Base-by-base conservation (phyloP, 2,888 invertebrate genomes). In the Thalpophila matura region DNA sequence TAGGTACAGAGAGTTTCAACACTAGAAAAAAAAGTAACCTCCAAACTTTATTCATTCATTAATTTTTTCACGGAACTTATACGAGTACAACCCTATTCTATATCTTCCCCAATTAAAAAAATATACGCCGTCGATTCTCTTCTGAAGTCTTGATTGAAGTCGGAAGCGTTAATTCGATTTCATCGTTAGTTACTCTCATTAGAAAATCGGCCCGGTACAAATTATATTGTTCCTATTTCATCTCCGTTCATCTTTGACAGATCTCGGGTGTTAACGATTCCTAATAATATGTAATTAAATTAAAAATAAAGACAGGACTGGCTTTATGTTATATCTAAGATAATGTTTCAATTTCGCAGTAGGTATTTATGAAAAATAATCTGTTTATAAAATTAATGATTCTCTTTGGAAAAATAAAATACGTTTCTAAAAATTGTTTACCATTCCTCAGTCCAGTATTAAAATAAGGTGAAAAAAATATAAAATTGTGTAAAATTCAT, bases 361-460 rank as follows among this genome's bases (percentile, higher is more conserved):
- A 66, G n/a, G n/a, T n/a, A 42, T 7, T 50, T 12, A n/a, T 16
- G 47, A 37, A 35, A 53, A 18, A 24, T 37, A 27, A 40, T 16
- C 18, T 18, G 20, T 27, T 20, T 31, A n/a, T n/a, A 24, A 54
- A 27, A 33, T 27, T 40, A 18, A 24, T 46, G 29, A 6, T 38
- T n/a, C 20, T 20, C 9, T 57, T 51, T 49, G 40, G 33, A 22
- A 57, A 45, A 35, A 37, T 27, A 7, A 9, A 26, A 37, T 45
- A 18, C 26, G 29, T 62, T 49, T 67, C 29, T 42, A 26, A 47
- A 31, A 16, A 61, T 83, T 83, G 86, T 87, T 86, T 81, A 87
- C 91, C 89, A 92, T 91, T 92, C 90, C 90, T 86, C 81, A 86
- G 78, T 83, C 87, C 90, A 92, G 92, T 91, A 90, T 90, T 90